phyloP scores from a whole-genome alignment of 2,888 invertebrate genomes.

The Brachylomia viminalis region DNA sequence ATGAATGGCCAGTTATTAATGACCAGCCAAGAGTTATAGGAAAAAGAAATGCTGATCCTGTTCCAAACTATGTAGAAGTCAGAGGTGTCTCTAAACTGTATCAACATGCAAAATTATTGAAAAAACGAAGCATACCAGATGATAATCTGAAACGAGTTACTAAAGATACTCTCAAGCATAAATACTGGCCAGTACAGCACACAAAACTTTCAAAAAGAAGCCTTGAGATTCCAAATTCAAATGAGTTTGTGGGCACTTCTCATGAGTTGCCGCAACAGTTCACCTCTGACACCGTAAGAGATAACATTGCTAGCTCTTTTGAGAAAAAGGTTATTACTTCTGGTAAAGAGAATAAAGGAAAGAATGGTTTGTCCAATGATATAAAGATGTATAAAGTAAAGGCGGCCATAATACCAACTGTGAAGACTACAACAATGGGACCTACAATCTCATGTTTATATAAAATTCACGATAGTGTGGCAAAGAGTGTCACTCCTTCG shows the following conservation, averaged over 20 bases:
- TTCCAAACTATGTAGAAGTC: slow-evolving; percentile 55
- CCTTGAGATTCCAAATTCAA: slow-evolving; percentile 75
- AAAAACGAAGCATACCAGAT: slow-evolving; percentile 61
- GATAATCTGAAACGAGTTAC: slow-evolving; percentile 33
- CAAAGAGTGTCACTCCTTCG: slow-evolving; percentile 83
- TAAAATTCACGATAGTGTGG: slow-evolving; percentile 81
- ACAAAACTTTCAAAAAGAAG: slow-evolving; percentile 77
- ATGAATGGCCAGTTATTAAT: slow-evolving; percentile 76
- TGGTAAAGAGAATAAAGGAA: slow-evolving; percentile 74
- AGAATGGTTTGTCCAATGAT: slow-evolving; percentile 75
- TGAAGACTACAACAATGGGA: slow-evolving; percentile 74
- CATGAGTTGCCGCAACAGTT: slow-evolving; percentile 71
- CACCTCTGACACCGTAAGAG: slow-evolving; percentile 69
- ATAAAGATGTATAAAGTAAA: slow-evolving; percentile 79
- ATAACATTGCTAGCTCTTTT: slow-evolving; percentile 72
- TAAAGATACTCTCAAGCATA: slow-evolving; percentile 47
- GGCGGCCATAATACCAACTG: slow-evolving; percentile 72
- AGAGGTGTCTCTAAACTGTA: slow-evolving; percentile 52
- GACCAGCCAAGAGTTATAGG: slow-evolving; percentile 76
- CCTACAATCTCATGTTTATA: slow-evolving; percentile 83
- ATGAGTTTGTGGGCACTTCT: slow-evolving; percentile 73
- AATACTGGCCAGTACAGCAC: slow-evolving; percentile 60
- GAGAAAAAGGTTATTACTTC: slow-evolving; percentile 73
- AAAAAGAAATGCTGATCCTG: slow-evolving; percentile 77
- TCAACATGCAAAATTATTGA: slow-evolving; percentile 56